phyloP scores from a whole-genome alignment of 2,888 invertebrate species.

The Muschampia plurimacula region DNA sequence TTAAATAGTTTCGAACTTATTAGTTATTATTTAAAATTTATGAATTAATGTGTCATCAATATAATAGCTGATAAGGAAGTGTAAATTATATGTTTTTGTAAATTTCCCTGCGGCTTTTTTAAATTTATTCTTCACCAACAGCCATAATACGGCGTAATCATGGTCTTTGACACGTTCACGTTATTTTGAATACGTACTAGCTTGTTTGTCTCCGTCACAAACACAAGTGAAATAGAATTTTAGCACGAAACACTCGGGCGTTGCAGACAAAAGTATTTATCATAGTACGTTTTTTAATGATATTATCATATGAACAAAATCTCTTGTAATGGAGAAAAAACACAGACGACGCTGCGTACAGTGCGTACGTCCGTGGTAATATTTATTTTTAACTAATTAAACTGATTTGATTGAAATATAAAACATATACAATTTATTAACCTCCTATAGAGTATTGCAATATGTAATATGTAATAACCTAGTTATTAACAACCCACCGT shows the following conservation, averaged over 20 bases:
- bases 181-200: neutral
- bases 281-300: neutral
- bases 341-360: neutral
- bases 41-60: no score
- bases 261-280: neutral
- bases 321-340: neutral
- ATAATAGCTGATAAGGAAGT: neutral
- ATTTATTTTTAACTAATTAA: no score
- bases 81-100: neutral
- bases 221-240: no score
- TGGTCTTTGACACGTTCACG: constrained; percentile 1
- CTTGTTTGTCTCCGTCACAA: constrained; percentile 1
- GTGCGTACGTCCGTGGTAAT: no score
- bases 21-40: no score
- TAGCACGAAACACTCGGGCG: neutral
- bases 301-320: neutral
- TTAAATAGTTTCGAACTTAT: no score
- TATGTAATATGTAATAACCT: no score
- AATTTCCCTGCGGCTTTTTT: neutral
- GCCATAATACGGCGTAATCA: neutral
- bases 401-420: no score
- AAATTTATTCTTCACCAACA: neutral
- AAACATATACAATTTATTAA: no score
- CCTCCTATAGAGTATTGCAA: no score
- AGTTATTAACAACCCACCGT: no score